Evolutionary conservation across 2,113 vertebrate genomes (phyloP).

Genomic region (Odocoileus hemionus): DNA sequence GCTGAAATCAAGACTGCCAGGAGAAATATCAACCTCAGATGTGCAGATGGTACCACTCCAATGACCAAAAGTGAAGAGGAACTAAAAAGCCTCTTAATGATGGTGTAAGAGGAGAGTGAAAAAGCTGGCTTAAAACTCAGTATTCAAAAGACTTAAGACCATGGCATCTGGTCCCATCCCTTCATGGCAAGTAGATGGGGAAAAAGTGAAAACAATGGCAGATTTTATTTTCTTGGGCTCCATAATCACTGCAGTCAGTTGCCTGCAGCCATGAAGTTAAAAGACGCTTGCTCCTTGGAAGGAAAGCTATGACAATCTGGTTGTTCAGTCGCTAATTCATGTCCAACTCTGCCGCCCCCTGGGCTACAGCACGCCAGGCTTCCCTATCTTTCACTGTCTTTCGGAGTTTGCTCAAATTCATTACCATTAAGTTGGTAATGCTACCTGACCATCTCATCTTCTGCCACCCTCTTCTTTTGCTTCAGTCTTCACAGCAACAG

Average conservation of each 20-base stretch:
- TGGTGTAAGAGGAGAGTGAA: not conserved
- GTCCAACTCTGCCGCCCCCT: not conserved
- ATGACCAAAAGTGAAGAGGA: not conserved
- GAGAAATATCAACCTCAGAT: not conserved
- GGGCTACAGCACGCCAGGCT: not conserved
- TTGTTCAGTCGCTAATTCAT: not conserved
- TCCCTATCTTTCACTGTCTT: not conserved
- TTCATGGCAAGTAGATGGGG: not conserved
- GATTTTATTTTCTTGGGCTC: not conserved
- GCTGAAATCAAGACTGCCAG: not conserved
- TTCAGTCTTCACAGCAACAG: not conserved
- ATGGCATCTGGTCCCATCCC: not conserved
- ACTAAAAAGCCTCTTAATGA: not conserved
- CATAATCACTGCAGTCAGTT: not conserved
- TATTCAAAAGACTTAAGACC: not conserved
- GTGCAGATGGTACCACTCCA: not conserved
- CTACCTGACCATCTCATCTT: not conserved
- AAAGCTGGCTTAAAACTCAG: not conserved
- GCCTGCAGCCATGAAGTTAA: not conserved
- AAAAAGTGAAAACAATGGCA: not conserved
- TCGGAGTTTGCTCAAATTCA: not conserved
- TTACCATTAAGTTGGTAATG: not conserved
- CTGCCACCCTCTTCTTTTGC: not conserved
- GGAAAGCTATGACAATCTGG: not conserved
- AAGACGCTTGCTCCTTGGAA: not conserved